These are phyloP conservation scores for Enteromius argenteus DNA, from an alignment of 2,797 vertebrate genomes.

Conservation along the genomic window DNA sequence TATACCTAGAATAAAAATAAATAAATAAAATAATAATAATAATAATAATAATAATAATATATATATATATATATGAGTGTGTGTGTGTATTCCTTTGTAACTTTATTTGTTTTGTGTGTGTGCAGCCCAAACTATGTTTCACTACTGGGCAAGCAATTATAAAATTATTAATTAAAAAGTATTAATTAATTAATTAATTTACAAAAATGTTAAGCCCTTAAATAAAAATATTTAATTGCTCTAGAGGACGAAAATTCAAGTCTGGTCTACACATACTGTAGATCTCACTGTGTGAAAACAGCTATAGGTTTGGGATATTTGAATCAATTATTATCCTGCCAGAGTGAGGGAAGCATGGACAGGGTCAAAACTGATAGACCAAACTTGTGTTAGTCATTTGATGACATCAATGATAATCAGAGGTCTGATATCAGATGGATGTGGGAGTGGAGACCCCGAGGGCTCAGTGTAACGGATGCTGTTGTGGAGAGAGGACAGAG, in stretches of 20 bases:
- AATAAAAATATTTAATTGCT: background rate
- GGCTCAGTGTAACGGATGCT: constrained; percentile 48
- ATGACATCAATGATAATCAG: constrained; percentile 56
- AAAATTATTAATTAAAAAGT: background rate
- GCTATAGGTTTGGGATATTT: background rate
- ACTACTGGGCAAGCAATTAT: background rate
- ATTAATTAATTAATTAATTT: too few relatives aligned
- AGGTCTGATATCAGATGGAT: constrained; percentile 47
- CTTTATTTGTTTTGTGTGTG: background rate
- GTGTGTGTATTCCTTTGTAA: background rate
- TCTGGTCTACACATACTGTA: background rate
- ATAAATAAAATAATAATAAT: background rate
- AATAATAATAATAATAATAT: too few relatives aligned
- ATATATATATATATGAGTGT: too few relatives aligned
- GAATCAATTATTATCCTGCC: background rate
- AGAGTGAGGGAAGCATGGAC: background rate
- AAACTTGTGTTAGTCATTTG: constrained; percentile 61
- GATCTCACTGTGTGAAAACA: background rate
- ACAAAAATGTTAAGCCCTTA: background rate
- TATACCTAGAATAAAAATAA: background rate
- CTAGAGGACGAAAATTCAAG: background rate
- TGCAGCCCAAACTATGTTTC: background rate
- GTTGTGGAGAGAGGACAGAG: constrained; percentile 39
- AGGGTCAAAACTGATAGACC: constrained; percentile 19
- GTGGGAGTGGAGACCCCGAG: constrained; percentile 44